Base-by-base conservation (phyloP, 2,888 invertebrate genomes). In the Caenorhabditis drosophilae region DNA sequence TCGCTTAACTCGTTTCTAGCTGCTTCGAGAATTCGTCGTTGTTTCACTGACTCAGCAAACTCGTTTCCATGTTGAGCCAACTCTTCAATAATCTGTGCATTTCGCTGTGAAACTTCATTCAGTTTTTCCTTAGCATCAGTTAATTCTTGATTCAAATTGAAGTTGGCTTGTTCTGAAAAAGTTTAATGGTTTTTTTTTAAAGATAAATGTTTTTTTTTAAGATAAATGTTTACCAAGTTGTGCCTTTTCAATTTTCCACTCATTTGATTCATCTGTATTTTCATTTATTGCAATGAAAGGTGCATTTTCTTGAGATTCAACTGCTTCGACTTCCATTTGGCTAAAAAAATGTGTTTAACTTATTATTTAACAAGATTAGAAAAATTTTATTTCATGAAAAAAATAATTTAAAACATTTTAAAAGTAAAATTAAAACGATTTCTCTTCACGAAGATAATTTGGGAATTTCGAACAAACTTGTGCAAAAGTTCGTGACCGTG, bases 131-230 rank as follows among this genome's bases (percentile, higher is more conserved):
- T 55, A 23, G 51, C 15, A 12, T 63, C 67, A 3, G 15, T 20
- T 15, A 67, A 23, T 47, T 70, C 70, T 16, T 36, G 36, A 34
- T 59, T 63, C 18, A 62, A 16, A 36, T 67, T 70, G 61, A 67
- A 67, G 23, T 63, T 55, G 2, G 34, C 31, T 23, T 50, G 59
- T 15, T 56, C 60, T 51, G 44, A 36, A 61, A 50, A 18, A 31
- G 40, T 2, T 15, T 18, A 2, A n/a, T n/a, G n/a, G n/a, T n/a
- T n/a, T 4, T 26, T 35, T 36, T 41, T 9, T 15, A 20, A 16
- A 31, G 31, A 6, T 31, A 34, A 31, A 6, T 16, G 15, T 47
- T 44, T 11, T 4, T 20, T 12, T 15, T 16, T 4, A 26, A 25
- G 15, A 15, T 36, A 4, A 4, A n/a, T n/a, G 16, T n/a, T 40